These are phyloP conservation scores for Yponomeuta plumbellus DNA, from an alignment of 2,888 invertebrate species.

Conservation along the genomic window DNA sequence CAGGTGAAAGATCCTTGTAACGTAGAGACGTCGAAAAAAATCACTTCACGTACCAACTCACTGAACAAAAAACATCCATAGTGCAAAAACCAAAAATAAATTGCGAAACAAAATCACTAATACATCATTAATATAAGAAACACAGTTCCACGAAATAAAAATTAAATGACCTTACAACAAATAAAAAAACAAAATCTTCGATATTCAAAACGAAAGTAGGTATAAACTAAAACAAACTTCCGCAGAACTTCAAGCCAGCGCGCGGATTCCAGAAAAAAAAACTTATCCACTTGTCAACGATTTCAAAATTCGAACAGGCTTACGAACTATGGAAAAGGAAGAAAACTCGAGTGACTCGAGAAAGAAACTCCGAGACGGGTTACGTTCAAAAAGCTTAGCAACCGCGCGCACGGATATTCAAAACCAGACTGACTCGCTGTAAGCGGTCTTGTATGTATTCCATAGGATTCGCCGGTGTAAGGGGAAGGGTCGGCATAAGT, in stretches of 20 bases:
- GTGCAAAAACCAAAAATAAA: conserved; percentile 5
- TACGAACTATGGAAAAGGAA: background rate
- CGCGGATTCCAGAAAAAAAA: conserved; percentile 1
- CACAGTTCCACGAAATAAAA: conserved; percentile 41
- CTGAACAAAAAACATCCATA: conserved; percentile 26
- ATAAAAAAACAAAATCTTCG: conserved; percentile 26
- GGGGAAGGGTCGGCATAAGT: conserved; percentile 70
- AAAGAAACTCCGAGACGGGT: conserved; percentile 29
- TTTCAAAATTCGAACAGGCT: background rate
- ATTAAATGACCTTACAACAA: conserved; percentile 29
- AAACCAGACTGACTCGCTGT: conserved; percentile 70
- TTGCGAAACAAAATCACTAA: background rate
- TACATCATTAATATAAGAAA: conserved; percentile 30
- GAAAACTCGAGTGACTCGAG: conserved; percentile 39
- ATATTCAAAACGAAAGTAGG: conserved; percentile 23
- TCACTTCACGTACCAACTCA: conserved; percentile 29
- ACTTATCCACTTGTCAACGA: background rate
- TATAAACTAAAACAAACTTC: conserved; percentile 26
- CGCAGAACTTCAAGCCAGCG: conserved; percentile 25
- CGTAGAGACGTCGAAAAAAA: conserved; percentile 29
- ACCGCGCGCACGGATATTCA: conserved; percentile 66
- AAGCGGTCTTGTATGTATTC: conserved; percentile 54
- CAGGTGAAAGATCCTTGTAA: conserved; percentile 22
- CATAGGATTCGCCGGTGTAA: conserved; percentile 66
- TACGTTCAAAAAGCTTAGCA: conserved; percentile 31